Conservation (phyloP, 2,888 invertebrate species). For the Acanthosepion pharaonis region DNA sequence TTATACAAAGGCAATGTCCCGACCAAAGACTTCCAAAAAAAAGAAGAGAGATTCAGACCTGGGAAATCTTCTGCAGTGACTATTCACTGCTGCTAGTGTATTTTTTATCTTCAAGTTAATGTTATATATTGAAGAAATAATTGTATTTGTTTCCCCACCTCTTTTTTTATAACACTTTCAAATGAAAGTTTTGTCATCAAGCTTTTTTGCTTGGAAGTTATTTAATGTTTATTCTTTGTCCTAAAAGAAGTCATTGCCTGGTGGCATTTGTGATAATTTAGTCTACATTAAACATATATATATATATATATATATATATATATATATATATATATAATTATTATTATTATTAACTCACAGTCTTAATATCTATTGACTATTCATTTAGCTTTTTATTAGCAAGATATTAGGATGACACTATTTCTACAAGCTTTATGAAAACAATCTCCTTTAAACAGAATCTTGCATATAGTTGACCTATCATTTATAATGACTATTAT, state of each 20-base stretch:
- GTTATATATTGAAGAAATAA: background rate
- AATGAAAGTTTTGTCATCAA: background rate
- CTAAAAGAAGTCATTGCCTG: background rate
- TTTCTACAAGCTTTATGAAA: background rate
- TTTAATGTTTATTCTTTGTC: background rate
- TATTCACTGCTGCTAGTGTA: constrained; percentile 55
- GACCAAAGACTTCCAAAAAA: constrained; percentile 71
- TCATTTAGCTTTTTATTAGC: background rate
- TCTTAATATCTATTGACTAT: background rate
- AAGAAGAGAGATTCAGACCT: constrained; percentile 57
- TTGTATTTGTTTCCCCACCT: constrained; percentile 34
- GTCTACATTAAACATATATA: background rate
- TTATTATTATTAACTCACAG: background rate
- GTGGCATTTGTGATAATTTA: constrained; percentile 9
- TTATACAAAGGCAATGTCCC: constrained; percentile 57
- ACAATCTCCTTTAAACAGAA: background rate
- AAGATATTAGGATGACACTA: background rate
- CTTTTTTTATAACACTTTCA: background rate
- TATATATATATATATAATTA: background rate
- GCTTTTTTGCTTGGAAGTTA: constrained; percentile 21
- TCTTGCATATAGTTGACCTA: background rate
- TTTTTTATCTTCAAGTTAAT: constrained; percentile 56
- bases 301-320: too few relatives aligned
- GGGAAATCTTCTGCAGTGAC: constrained; percentile 64
- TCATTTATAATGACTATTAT: background rate